phyloP scores from a whole-genome alignment of 2,113 vertebrate species.

The Cranoglanis bouderius region DNA sequence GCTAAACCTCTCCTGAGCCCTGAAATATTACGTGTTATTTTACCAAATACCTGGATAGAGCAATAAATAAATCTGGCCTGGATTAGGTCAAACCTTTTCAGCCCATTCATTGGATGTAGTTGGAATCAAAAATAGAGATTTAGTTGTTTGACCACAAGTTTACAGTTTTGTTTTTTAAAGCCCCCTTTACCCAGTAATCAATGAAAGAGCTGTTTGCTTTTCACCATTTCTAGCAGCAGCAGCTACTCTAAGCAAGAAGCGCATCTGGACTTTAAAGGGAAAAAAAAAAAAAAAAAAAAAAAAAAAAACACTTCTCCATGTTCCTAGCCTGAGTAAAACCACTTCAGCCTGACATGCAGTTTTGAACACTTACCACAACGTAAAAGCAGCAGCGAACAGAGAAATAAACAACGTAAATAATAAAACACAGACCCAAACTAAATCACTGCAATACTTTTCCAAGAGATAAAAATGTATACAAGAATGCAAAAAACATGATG shows the following conservation, averaged over 20 bases:
- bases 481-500: conserved; percentile 15
- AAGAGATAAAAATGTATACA: conserved; percentile 45
- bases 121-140: neutral
- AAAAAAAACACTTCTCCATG: conserved; percentile 53
- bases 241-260: conserved; percentile 68
- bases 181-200: conserved; percentile 56
- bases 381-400: conserved; percentile 82
- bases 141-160: neutral
- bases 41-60: conserved; percentile 52
- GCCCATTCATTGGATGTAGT: conserved; percentile 74
- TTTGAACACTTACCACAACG: conserved; percentile 81
- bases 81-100: conserved; percentile 39
- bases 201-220: conserved; percentile 73
- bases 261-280: conserved; percentile 67
- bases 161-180: neutral
- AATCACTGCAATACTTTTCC: conserved; percentile 57
- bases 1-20: conserved; percentile 37
- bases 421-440: conserved; percentile 61
- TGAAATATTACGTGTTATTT: conserved; percentile 39
- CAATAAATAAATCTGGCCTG: conserved; percentile 32
- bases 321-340: conserved; percentile 66
- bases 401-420: conserved; percentile 77
- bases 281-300: too few relatives aligned
- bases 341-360: conserved; percentile 81
- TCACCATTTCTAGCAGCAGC: conserved; percentile 63